These are phyloP conservation scores for Pithys albifrons DNA, from an alignment of 2,113 vertebrate species.

Conservation along the genomic window DNA sequence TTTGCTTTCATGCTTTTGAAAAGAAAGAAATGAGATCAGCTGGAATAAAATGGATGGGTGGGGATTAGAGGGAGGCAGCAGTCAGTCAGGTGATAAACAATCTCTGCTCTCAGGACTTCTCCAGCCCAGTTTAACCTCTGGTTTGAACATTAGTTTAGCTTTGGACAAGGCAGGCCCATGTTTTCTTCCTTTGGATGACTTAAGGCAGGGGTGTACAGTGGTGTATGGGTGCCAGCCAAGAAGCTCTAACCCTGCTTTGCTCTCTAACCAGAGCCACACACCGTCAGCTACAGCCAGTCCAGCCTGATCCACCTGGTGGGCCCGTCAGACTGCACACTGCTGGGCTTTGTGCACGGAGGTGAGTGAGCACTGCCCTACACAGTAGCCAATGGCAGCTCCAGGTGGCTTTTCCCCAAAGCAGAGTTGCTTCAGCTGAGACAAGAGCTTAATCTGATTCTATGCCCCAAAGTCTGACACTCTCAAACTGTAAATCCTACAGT, in stretches of 20 bases:
- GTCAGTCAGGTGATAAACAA: rapidly evolving
- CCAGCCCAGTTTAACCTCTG: rapidly evolving
- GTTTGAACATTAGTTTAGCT: not conserved
- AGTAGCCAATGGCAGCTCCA: not conserved
- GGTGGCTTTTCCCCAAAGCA: not conserved
- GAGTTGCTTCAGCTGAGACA: not conserved
- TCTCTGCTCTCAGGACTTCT: not conserved
- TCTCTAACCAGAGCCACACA: constrained; percentile 80
- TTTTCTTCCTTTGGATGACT: not conserved
- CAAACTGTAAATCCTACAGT: not conserved
- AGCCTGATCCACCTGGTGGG: constrained; percentile 95
- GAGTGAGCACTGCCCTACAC: not conserved
- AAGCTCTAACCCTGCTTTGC: not conserved
- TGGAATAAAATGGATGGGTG: not conserved
- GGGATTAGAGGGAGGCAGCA: not conserved
- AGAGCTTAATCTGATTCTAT: not conserved
- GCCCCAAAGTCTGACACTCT: not conserved
- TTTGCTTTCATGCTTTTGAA: not conserved
- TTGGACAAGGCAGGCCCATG: not conserved
- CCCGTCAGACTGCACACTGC: constrained; percentile 90
- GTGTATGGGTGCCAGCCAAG: rapidly evolving
- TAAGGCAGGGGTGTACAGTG: rapidly evolving
- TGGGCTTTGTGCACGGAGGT: constrained; percentile 93
- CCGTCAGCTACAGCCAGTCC: constrained; percentile 92
- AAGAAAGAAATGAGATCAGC: not conserved